Evolutionary conservation across 2,113 vertebrate species (phyloP).

Genomic region (Coryphaenoides rupestris): DNA sequence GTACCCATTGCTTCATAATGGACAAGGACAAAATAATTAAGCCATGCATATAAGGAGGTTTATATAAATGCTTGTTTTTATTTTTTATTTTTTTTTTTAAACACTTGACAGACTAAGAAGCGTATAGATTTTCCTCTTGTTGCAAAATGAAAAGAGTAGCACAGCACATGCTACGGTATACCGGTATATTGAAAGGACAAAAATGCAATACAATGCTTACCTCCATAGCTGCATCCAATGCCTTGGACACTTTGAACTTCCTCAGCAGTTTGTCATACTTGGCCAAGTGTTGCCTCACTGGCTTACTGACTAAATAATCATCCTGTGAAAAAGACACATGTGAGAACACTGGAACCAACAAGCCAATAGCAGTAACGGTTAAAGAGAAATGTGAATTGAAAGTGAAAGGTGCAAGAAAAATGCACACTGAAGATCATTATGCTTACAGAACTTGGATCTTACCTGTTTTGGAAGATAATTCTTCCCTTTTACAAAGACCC

Average conservation of each 20-base stretch:
- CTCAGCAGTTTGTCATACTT: slow-evolving; percentile 88
- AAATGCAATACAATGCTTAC: slow-evolving; percentile 58
- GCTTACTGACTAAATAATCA: slow-evolving; percentile 88
- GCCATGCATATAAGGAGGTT: background rate
- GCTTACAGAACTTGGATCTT: background rate
- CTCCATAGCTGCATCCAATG: slow-evolving; percentile 86
- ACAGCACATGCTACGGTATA: background rate
- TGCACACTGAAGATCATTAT: no score
- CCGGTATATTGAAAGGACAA: background rate
- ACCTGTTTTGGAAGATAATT: slow-evolving; percentile 87
- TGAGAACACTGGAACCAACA: background rate
- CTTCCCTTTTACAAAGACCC: slow-evolving; percentile 87
- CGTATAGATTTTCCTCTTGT: no score
- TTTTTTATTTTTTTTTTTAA: no score
- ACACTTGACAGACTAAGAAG: no score
- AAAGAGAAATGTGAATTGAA: no score
- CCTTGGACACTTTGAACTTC: slow-evolving; percentile 88
- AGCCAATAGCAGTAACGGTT: background rate
- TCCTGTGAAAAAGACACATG: slow-evolving; percentile 68
- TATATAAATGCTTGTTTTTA: no score
- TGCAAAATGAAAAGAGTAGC: no score
- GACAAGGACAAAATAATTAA: background rate
- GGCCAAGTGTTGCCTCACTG: slow-evolving; percentile 77
- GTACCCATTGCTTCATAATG: slow-evolving; percentile 65
- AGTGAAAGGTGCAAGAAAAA: no score